Evolutionary conservation across 2,797 vertebrate genomes (phyloP).

Genomic region (Paramormyrops hopkinsi): DNA sequence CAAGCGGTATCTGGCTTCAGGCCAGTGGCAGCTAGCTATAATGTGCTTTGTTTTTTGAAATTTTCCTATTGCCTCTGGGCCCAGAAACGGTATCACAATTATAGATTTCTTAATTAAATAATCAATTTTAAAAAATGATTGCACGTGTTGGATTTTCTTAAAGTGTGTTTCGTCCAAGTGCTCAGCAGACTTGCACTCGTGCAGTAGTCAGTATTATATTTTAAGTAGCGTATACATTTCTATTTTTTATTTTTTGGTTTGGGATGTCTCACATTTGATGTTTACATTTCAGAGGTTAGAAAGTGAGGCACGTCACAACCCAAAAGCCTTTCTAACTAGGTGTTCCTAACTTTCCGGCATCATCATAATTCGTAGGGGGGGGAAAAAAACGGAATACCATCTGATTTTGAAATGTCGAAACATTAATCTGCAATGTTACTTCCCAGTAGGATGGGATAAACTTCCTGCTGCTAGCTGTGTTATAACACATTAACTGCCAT

Average conservation of each 20-base stretch:
- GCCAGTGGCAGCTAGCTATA: slow-evolving; percentile 26
- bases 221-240: not conserved
- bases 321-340: not conserved
- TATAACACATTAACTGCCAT: not conserved
- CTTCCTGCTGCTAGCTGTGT: not conserved
- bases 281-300: not conserved
- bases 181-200: not conserved
- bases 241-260: not conserved
- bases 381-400: not conserved
- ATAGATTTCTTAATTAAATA: slow-evolving; percentile 29
- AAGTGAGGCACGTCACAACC: not conserved
- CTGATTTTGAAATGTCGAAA: not conserved
- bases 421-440: not conserved
- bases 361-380: not conserved
- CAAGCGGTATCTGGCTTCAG: slow-evolving; percentile 32
- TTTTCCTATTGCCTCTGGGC: slow-evolving; percentile 26
- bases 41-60: slow-evolving; percentile 19
- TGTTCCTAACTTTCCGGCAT: not conserved
- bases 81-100: slow-evolving; percentile 5
- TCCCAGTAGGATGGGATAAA: not conserved
- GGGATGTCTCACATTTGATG: not conserved
- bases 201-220: not conserved
- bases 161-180: not conserved
- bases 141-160: slow-evolving; percentile 1
- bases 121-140: not conserved